A percentile compares a stretch with the other conserved stretches of the same genome.
phyloP scores from a whole-genome alignment of 2,888 invertebrate species.

The Nomada ferruginata region DNA sequence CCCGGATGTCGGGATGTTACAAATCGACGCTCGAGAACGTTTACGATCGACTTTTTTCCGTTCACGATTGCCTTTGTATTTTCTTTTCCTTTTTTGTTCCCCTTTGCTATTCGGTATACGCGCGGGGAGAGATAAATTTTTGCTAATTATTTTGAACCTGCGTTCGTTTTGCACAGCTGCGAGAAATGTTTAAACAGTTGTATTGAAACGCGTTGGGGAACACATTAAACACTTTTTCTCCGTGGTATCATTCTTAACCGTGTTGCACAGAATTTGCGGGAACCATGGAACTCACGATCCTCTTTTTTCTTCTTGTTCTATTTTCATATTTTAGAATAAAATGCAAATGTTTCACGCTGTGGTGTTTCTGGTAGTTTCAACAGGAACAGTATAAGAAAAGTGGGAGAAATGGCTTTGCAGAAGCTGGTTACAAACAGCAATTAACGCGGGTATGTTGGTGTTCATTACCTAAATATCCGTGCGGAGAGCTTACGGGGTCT shows the following conservation, averaged over 20 bases:
- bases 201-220: too few relatives aligned
- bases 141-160: too few relatives aligned
- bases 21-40: slow-evolving; percentile 42
- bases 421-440: slow-evolving; percentile 52
- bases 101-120: too few relatives aligned
- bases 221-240: too few relatives aligned
- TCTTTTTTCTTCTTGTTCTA: too few relatives aligned
- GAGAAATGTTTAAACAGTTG: too few relatives aligned
- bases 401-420: slow-evolving; percentile 29
- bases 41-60: slow-evolving; percentile 32
- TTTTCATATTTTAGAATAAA: neutral
- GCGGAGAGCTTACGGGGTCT: slow-evolving; percentile 51
- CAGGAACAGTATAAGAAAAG: slow-evolving; percentile 28
- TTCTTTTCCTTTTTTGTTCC: too few relatives aligned
- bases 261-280: neutral
- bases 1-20: slow-evolving; percentile 39
- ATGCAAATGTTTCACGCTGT: neutral
- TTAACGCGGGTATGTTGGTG: slow-evolving; percentile 52
- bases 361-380: neutral
- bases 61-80: slow-evolving; percentile 2
- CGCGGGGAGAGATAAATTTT: too few relatives aligned
- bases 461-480: slow-evolving; percentile 59
- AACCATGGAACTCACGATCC: neutral
- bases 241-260: too few relatives aligned
- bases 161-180: too few relatives aligned